Evolutionary conservation across 2,113 vertebrate genomes (phyloP), one percentile per base, ranked within the genome.

Genomic region (Chroicocephalus ridibundus): DNA sequence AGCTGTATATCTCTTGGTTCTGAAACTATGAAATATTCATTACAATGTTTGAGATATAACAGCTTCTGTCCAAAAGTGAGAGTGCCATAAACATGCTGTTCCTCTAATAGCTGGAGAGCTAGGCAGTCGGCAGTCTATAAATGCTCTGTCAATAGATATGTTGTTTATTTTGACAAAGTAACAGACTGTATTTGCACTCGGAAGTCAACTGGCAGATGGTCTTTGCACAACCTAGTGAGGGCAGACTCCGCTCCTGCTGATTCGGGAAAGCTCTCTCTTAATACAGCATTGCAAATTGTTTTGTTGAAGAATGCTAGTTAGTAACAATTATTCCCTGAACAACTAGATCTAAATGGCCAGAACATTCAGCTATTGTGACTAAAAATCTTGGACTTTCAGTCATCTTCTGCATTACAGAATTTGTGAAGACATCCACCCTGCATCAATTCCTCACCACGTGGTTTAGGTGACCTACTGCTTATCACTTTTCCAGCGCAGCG

Each of bases 131-230:
- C 92, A 79, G 84, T 47, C 84, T 87, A 4, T n/a, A 55, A 85
- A 52, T 5, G 70, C 81, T 84, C 78, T 3, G 6, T 86, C 79
- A 40, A 80, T 36, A 88, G 94, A 61, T 6, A 57, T 7, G 87
- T 32, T 87, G 93, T 82, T 93, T 95, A 77, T 96, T 97, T 96
- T 95, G 92, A 97, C 94, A 93, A 49, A 91, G 87, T 65, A 94
- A 90, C 96, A 97, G 93, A 87, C 82, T 96, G 93, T 87, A 85
- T 93, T 96, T 96, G 96, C 9, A 5, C 82, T 72, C 0, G 0
- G 58, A 77, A 96, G 87, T 92, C 92, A 94, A 79, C 61, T 25
- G 49, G 81, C 96, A 96, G 96, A 97, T 95, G 96, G 96, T 69
- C 84, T 65, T 19, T 46, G 90, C 87, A 61, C 87, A 94, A 79